Conservation (phyloP, 1,140 invertebrate species). For the Drosophila quadrilineata region DNA sequence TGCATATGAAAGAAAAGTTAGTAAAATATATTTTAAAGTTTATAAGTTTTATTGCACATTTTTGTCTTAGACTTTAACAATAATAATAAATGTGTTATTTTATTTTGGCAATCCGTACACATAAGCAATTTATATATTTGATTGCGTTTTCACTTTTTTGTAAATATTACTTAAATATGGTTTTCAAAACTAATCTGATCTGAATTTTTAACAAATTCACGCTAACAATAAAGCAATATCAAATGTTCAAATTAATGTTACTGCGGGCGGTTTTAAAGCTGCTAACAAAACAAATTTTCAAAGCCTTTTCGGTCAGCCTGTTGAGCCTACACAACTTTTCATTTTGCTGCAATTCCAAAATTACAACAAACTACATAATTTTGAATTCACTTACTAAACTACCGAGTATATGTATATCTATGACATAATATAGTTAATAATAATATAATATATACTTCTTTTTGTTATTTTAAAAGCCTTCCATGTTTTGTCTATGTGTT, state of each 20-base stretch:
- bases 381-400: neutral
- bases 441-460: neutral
- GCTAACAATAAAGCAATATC: conserved; percentile 64
- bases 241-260: conserved; percentile 45
- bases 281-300: conserved; percentile 13
- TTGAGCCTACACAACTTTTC: neutral
- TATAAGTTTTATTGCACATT: conserved; percentile 62
- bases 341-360: conserved; percentile 13
- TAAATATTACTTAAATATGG: neutral
- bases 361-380: neutral
- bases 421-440: too few relatives aligned
- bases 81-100: conserved; percentile 34
- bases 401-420: conserved; percentile 21
- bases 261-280: conserved; percentile 20
- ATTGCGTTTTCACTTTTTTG: too few relatives aligned
- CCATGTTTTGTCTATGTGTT: conserved; percentile 42
- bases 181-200: too few relatives aligned
- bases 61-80: conserved; percentile 64
- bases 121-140: conserved; percentile 9
- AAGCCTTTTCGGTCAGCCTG: neutral
- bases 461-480: conserved; percentile 60
- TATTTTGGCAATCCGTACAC: conserved; percentile 22
- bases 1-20: too few relatives aligned
- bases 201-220: conserved; percentile 53
- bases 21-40: conserved; percentile 3